phyloP scores from a whole-genome alignment of 2,888 invertebrate species.

The Metopia argyrocephala region DNA sequence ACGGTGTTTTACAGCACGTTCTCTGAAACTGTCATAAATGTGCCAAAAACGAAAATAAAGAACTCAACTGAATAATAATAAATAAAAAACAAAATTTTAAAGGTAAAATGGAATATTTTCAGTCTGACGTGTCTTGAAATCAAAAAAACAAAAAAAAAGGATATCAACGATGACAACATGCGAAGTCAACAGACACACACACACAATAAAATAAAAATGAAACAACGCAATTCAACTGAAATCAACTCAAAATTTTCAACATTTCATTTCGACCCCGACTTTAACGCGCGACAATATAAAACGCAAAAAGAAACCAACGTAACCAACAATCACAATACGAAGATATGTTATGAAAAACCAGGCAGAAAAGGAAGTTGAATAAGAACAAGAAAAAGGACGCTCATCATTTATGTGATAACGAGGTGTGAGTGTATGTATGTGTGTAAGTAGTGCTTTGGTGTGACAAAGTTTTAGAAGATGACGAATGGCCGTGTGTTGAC shows the following conservation, averaged over 20 bases:
- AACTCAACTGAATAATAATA: background rate
- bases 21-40: slow-evolving; percentile 55
- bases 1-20: slow-evolving; percentile 22
- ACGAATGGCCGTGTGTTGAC: slow-evolving; percentile 62
- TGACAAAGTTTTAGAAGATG: slow-evolving; percentile 59
- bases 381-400: slow-evolving; percentile 15
- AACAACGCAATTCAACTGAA: slow-evolving; percentile 34
- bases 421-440: slow-evolving; percentile 35
- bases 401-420: slow-evolving; percentile 30
- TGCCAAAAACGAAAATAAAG: slow-evolving; percentile 6
- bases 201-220: slow-evolving; percentile 15
- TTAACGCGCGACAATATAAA: slow-evolving; percentile 48
- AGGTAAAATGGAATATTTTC: slow-evolving; percentile 16
- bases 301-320: slow-evolving; percentile 15
- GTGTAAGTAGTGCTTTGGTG: slow-evolving; percentile 27
- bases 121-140: slow-evolving; percentile 56
- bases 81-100: background rate
- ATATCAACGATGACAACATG: slow-evolving; percentile 49
- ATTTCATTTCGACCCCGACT: slow-evolving; percentile 34
- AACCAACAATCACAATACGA: background rate
- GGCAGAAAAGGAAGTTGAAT: background rate
- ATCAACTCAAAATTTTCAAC: slow-evolving; percentile 39
- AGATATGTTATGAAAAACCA: slow-evolving; percentile 11
- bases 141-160: too few relatives aligned
- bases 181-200: slow-evolving; percentile 40